phyloP scores from a whole-genome alignment of 2,797 vertebrate species.

The Lacerta viridis region DNA sequence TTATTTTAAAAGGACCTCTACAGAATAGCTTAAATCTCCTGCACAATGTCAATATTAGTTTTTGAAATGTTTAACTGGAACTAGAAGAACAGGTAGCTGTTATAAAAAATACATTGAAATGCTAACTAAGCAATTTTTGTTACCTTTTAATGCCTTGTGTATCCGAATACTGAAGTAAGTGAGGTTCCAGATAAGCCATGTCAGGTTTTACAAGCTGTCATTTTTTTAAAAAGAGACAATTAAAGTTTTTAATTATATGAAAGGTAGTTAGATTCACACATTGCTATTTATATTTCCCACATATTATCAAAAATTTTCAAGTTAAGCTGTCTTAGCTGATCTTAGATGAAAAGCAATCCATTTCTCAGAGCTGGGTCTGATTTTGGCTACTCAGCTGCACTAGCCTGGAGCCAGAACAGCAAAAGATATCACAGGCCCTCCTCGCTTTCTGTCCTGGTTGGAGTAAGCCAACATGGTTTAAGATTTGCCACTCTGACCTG shows the following conservation, averaged over 20 bases:
- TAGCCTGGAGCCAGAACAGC: too few relatives aligned
- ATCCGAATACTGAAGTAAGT: conserved; percentile 52
- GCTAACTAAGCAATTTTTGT: not conserved
- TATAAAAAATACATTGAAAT: not conserved
- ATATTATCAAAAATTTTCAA: not conserved
- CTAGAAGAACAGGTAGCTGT: not conserved
- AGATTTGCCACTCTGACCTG: too few relatives aligned
- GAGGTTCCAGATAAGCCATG: conserved; percentile 53
- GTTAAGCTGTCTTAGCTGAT: not conserved
- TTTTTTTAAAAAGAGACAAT: conserved; percentile 11
- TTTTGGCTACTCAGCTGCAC: too few relatives aligned
- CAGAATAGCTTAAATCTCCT: too few relatives aligned
- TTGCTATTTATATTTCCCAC: not conserved
- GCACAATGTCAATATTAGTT: not conserved
- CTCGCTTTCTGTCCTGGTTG: too few relatives aligned
- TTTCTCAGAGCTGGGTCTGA: too few relatives aligned
- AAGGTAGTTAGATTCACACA: not conserved
- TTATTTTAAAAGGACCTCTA: too few relatives aligned
- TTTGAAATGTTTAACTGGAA: not conserved
- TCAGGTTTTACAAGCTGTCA: conserved; percentile 54
- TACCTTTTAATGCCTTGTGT: conserved; percentile 47
- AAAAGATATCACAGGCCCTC: too few relatives aligned
- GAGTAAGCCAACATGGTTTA: too few relatives aligned
- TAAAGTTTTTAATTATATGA: not conserved
- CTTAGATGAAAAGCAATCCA: not conserved